phyloP scores from a whole-genome alignment of 1,140 invertebrate species.

The Neodiprion virginianus region DNA sequence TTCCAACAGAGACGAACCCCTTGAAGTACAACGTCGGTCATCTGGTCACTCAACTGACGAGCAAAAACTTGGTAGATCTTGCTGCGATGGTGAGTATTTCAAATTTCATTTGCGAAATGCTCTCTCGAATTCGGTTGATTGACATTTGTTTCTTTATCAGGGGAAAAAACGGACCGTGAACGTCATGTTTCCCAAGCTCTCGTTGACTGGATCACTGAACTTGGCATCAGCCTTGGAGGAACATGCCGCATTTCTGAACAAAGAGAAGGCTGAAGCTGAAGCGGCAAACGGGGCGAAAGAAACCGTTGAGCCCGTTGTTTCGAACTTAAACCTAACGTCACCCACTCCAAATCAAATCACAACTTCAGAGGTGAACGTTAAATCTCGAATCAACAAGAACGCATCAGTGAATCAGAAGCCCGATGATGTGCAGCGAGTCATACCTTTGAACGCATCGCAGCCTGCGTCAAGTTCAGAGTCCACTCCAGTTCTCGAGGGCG shows the following conservation, averaged over 20 bases:
- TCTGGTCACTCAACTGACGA: not conserved
- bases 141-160: not conserved
- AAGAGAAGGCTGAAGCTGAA: not conserved
- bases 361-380: not conserved
- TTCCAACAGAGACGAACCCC: not conserved
- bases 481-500: not conserved
- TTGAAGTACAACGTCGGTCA: slow-evolving; percentile 1
- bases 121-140: not conserved
- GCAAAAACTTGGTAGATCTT: not conserved
- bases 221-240: slow-evolving; percentile 6
- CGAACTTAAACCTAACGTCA: not conserved
- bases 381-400: not conserved
- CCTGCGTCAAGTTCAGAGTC: not conserved
- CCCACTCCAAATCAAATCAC: not conserved
- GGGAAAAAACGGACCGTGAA: not conserved
- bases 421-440: not conserved
- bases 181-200: slow-evolving; percentile 6
- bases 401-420: not conserved
- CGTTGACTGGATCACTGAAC: not conserved
- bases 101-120: not conserved
- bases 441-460: not conserved
- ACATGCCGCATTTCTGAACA: not conserved
- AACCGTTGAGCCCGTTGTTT: not conserved
- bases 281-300: not conserved
- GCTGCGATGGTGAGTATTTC: not conserved